A percentile compares a stretch with the other conserved stretches of the same genome.
Evolutionary conservation across 2,113 vertebrate genomes (phyloP).

Genomic region (Ivindomyrus marchei): DNA sequence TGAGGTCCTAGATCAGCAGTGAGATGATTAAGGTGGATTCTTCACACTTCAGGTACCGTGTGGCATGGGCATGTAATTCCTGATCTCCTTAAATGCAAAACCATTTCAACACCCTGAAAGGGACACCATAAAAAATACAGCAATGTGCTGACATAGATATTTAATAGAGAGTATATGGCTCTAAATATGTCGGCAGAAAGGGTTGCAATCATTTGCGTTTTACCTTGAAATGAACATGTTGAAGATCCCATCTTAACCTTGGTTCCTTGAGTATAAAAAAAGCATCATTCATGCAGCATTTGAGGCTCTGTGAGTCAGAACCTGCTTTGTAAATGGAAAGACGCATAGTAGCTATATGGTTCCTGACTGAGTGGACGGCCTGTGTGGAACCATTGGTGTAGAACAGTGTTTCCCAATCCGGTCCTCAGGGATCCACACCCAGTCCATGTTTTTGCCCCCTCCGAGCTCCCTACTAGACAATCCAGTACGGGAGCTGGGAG

Average conservation of each 20-base stretch:
- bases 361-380: not conserved
- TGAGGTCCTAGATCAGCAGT: not conserved
- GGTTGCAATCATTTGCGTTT: not conserved
- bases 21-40: not conserved
- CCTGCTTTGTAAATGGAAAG: not conserved
- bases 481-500: not conserved
- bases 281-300: not conserved
- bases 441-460: not conserved
- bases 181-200: not conserved
- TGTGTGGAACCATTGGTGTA: not conserved
- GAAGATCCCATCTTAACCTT: not conserved
- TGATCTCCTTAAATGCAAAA: not conserved
- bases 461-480: not conserved
- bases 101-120: not conserved
- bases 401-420: not conserved
- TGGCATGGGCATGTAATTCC: not conserved
- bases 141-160: not conserved
- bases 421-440: not conserved
- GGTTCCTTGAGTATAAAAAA: not conserved
- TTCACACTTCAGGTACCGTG: not conserved
- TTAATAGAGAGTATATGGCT: not conserved
- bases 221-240: not conserved
- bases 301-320: not conserved
- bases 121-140: not conserved
- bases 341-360: not conserved